phyloP scores from a whole-genome alignment of 2,113 vertebrate species.

The Chionis minor region DNA sequence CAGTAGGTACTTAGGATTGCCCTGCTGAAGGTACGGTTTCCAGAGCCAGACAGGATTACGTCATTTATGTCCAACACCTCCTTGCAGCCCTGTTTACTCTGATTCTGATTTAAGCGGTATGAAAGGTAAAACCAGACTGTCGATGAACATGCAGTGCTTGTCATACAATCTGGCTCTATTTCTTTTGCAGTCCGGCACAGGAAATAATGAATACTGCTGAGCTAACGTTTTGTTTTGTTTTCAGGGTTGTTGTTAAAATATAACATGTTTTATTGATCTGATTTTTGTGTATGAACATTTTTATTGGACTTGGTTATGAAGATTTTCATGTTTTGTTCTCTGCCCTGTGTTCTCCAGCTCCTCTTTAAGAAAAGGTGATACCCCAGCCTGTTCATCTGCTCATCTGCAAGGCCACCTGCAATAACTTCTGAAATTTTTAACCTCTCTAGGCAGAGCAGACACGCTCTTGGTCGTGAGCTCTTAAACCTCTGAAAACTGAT shows the following conservation, averaged over 20 bases:
- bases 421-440: not conserved
- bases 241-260: not conserved
- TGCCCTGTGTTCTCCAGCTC: not conserved
- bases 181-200: not conserved
- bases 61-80: not conserved
- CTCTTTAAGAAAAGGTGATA: not conserved
- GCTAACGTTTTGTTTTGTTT: not conserved
- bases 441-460: not conserved
- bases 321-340: not conserved
- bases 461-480: fast-evolving
- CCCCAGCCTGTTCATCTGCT: not conserved
- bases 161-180: not conserved
- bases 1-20: not conserved
- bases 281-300: not conserved
- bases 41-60: not conserved
- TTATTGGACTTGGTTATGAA: not conserved
- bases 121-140: not conserved
- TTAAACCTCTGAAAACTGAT: not conserved
- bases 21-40: not conserved
- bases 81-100: not conserved
- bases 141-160: not conserved
- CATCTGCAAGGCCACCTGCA: not conserved
- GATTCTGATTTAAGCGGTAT: not conserved
- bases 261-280: not conserved
- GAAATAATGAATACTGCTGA: not conserved